phyloP scores from a whole-genome alignment of 2,797 vertebrate species.

The Echeneis naucrates region DNA sequence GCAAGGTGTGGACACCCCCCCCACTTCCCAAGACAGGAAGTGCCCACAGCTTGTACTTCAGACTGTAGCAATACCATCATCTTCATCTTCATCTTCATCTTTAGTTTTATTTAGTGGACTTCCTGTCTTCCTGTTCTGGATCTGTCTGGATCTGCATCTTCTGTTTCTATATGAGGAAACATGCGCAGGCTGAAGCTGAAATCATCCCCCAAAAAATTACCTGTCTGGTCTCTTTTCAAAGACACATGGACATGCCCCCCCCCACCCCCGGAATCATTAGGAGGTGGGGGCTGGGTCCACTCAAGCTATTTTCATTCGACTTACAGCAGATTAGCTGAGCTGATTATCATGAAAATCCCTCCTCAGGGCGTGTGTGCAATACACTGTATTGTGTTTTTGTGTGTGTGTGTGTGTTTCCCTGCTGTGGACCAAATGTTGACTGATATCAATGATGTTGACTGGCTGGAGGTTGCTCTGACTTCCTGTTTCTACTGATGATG shows the following conservation, averaged over 20 bases:
- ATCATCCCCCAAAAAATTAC: slow-evolving; percentile 14
- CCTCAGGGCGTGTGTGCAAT: slow-evolving; percentile 1
- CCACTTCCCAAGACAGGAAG: too few species aligned
- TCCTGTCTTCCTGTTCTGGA: too few species aligned
- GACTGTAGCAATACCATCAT: too few species aligned
- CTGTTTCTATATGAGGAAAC: neutral
- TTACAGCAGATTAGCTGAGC: slow-evolving; percentile 79
- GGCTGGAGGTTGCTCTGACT: neutral
- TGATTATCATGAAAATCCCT: slow-evolving; percentile 65
- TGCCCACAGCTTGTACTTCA: too few species aligned
- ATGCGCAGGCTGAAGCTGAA: slow-evolving; percentile 6
- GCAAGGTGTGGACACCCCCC: neutral
- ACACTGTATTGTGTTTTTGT: neutral
- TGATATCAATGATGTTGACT: too few species aligned
- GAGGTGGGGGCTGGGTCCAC: neutral
- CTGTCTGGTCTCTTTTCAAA: slow-evolving; percentile 2
- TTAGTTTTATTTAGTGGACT: too few species aligned
- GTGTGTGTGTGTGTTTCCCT: neutral
- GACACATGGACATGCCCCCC: neutral
- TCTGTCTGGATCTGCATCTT: too few species aligned
- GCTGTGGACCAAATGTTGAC: too few species aligned
- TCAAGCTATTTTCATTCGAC: slow-evolving; percentile 79
- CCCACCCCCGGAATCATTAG: too few species aligned
- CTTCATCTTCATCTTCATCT: too few species aligned
- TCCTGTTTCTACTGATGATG: neutral